A percentile compares a stretch with the other conserved stretches of the same genome.
phyloP scores from a whole-genome alignment of 2,113 vertebrate genomes.

The Myanophis thanlyinensis region DNA sequence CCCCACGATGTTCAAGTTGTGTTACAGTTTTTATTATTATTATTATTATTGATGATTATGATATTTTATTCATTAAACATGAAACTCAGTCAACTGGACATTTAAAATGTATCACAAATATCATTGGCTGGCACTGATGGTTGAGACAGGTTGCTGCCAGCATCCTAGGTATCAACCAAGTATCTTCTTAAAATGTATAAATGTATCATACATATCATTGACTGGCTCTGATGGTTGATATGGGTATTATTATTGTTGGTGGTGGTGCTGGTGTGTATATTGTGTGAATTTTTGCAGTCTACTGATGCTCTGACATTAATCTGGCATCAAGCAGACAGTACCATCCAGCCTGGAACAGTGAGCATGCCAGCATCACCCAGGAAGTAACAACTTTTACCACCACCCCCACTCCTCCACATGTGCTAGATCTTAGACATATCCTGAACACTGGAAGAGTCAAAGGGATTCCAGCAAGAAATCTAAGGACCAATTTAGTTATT shows the following conservation, averaged over 20 bases:
- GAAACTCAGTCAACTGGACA: too few relatives aligned
- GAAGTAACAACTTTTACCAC: not conserved
- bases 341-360: not conserved
- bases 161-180: too few relatives aligned
- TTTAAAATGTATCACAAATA: too few relatives aligned
- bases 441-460: not conserved
- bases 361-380: not conserved
- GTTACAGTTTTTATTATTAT: not conserved
- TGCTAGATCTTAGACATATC: not conserved
- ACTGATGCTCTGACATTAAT: not conserved
- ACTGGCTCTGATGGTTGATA: too few relatives aligned
- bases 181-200: too few relatives aligned
- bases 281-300: not conserved
- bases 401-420: too few relatives aligned
- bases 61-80: too few relatives aligned
- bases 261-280: too few relatives aligned
- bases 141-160: too few relatives aligned
- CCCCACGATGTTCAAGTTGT: not conserved
- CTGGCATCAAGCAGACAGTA: slow-evolving; percentile 3
- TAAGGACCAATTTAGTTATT: not conserved
- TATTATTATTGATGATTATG: not conserved
- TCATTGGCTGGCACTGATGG: too few relatives aligned
- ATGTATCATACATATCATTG: too few relatives aligned
- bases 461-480: not conserved
- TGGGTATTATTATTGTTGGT: too few relatives aligned